Base-by-base conservation (phyloP, 2,113 vertebrate genomes). In the Orycteropus afer region DNA sequence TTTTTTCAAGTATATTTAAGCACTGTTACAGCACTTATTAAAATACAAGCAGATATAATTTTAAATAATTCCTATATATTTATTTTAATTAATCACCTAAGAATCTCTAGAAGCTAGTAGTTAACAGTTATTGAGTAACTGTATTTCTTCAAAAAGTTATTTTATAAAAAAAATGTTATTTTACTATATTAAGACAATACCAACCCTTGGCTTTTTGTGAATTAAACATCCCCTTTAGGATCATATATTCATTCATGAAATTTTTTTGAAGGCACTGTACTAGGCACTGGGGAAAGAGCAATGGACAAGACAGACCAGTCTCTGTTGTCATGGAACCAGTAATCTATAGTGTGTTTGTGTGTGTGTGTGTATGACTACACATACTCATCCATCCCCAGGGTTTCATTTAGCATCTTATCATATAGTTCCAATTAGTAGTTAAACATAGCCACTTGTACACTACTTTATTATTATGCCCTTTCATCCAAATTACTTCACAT, bases 61-160 rank as follows among this genome's bases (percentile, higher is more conserved):
- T 74, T 40, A 73, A 95, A 79, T 74, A 93, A 88, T 86, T 94
- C 20, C 67, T 49, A 76, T 76, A 13, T 37, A 83, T 7, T 13
- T 81, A 92, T 73, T 93, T 95, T 93, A 71, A 88, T 57, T 74
- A 51, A 69, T 77, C 34, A 61, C 40, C 86, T 85, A 87, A 86
- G 47, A 92, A 47, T 82, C 17, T 90, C 45, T 77, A 18, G 25
- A 76, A 93, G 9, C 45, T 77, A 23, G 25, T 83, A 89, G 12
- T 32, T 90, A 74, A 93, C 12, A 71, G 22, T 76, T 82, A 73
- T 42, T 40, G 80, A 65, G 42, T 86, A 83, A 84, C 8, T 89
- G 11, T 9, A 86, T 59, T 88, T 95, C 47, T 84, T 85, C 37
- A 67, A 92, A 95, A 95, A 61, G 53, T 90, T 86, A 25, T 67